Evolutionary conservation across 2,797 vertebrate genomes (phyloP).

Genomic region (Adelosebastes latens): DNA sequence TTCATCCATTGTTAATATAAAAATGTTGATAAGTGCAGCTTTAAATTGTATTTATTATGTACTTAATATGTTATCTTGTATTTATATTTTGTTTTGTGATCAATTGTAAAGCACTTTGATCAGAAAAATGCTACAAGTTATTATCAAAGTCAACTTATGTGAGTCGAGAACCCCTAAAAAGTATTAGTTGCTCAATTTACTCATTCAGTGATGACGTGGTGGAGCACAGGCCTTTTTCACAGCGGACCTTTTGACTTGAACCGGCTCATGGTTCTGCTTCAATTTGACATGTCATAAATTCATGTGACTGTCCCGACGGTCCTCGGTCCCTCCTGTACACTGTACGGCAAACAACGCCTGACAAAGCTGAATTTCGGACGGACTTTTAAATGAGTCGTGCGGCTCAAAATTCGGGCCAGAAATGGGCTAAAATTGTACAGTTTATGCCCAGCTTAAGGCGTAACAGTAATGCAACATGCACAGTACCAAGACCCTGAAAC

Average conservation of each 20-base stretch:
- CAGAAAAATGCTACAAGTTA: background rate
- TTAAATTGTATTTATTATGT: background rate
- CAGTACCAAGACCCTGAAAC: background rate
- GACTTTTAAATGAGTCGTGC: no score
- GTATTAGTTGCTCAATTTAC: background rate
- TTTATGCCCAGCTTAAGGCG: background rate
- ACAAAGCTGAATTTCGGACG: no score
- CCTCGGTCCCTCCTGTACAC: no score
- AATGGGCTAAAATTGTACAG: rapidly evolving
- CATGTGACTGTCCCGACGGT: no score
- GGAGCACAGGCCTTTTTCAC: background rate
- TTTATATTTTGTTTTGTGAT: background rate
- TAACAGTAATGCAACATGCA: background rate
- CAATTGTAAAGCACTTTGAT: background rate
- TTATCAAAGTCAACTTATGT: background rate
- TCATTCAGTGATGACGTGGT: background rate
- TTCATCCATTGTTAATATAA: background rate
- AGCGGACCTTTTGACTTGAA: background rate
- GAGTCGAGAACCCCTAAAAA: background rate
- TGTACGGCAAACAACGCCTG: no score
- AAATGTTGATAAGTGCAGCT: background rate
- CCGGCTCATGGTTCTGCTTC: no score
- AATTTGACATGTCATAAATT: no score
- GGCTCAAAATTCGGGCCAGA: no score
- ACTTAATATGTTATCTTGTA: background rate